Evolutionary conservation across 1,140 invertebrate species (phyloP), one percentile per base, ranked within the genome.

Genomic region (Stenopsyche tienmushanensis): DNA sequence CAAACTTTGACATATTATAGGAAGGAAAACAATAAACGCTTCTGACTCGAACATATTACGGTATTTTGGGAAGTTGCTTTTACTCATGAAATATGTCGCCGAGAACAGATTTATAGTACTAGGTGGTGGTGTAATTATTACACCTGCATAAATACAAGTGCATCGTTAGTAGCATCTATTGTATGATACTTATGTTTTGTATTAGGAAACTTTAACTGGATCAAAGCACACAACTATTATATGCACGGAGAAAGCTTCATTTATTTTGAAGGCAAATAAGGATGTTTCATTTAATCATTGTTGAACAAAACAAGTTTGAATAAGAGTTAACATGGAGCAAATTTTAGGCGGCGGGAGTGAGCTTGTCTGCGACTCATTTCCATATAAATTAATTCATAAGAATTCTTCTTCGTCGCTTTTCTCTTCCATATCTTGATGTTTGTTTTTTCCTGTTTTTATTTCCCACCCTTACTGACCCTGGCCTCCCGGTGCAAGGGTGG

Each of bases 141-240:
- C 54, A 57, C 54, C 54, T 57, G 54, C 34, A 25, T 29, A 42
- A 26, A 57, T 57, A 29, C 52, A 34, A 15, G 39, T 54, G 52
- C 52, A 34, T 54, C 26, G 26, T 54, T 54, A 54, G 26, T 29
- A 15, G 24, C 52, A 34, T 15, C 52, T 54, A 34, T 54, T 34
- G 52, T 54, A 24, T 52, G 49, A 52, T 24, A 24, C 49, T 52
- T 24, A 52, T 52, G 26, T 52, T 21, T n/a, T n/a, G n/a, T n/a
- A n/a, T n/a, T n/a, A n/a, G n/a, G n/a, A n/a, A n/a, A n/a, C n/a
- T n/a, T n/a, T n/a, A n/a, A n/a, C n/a, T n/a, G n/a, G n/a, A n/a
- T n/a, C n/a, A n/a, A n/a, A n/a, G n/a, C n/a, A n/a, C n/a, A n/a
- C n/a, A n/a, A n/a, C n/a, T n/a, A n/a, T n/a, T n/a, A n/a, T n/a